Evolutionary conservation across 2,113 vertebrate genomes (phyloP).

Genomic region (Heterochromis multidens): DNA sequence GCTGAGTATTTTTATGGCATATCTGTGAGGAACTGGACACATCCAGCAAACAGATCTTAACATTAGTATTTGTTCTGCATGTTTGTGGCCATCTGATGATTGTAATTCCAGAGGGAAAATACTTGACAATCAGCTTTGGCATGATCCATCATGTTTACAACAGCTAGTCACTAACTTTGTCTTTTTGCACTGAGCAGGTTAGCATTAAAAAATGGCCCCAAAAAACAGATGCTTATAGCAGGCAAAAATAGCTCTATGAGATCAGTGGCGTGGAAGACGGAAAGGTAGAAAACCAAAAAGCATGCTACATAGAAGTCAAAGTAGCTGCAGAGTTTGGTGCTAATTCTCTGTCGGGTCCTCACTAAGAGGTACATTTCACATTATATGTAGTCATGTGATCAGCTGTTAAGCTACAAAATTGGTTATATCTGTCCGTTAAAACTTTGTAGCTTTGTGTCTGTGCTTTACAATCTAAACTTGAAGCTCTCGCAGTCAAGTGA

Average conservation of each 20-base stretch:
- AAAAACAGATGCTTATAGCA: not conserved
- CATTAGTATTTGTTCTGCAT: not conserved
- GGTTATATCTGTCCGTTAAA: not conserved
- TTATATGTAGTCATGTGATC: no score
- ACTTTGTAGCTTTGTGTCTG: not conserved
- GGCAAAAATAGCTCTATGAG: not conserved
- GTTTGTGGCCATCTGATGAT: not conserved
- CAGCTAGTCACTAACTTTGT: not conserved
- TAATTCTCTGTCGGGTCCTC: not conserved
- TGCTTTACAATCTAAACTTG: not conserved
- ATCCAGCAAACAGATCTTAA: not conserved
- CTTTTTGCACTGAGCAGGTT: not conserved
- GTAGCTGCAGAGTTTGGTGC: not conserved
- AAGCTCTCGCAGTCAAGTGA: not conserved
- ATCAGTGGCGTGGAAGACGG: not conserved
- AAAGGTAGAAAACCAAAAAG: not conserved
- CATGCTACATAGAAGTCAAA: not conserved
- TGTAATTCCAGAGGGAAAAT: not conserved
- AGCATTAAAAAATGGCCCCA: not conserved
- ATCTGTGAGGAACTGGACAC: not conserved
- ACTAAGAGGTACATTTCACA: no score
- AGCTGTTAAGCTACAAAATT: not conserved
- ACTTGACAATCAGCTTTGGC: not conserved
- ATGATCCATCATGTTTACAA: no score
- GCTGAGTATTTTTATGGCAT: not conserved